phyloP scores from a whole-genome alignment of 2,797 vertebrate species.

The Anniella stebbinsi region DNA sequence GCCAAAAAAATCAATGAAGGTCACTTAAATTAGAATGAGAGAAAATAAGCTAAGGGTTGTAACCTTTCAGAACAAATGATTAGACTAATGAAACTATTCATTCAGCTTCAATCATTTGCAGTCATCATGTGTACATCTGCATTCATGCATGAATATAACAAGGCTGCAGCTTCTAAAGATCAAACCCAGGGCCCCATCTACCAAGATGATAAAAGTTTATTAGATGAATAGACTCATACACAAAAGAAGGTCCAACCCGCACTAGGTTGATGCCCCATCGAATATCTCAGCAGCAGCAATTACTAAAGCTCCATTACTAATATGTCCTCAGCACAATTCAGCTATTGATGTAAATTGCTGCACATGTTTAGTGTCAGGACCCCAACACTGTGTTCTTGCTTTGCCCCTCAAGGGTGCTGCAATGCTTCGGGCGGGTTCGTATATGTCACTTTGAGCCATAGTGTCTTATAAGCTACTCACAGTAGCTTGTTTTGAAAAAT shows the following conservation, averaged over 20 bases:
- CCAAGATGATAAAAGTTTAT: not conserved
- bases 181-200: not conserved
- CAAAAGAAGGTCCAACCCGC: not conserved
- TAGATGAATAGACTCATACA: not conserved
- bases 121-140: not conserved
- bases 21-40: not conserved
- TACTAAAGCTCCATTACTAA: not conserved
- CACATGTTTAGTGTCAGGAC: too few species aligned
- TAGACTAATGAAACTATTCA: not conserved
- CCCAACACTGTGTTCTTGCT: too few species aligned
- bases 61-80: not conserved
- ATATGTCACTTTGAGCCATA: too few species aligned
- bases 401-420: too few species aligned
- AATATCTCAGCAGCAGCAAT: not conserved
- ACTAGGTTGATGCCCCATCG: not conserved
- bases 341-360: too few species aligned
- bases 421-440: too few species aligned
- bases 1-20: not conserved
- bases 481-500: too few species aligned
- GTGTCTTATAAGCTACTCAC: too few species aligned
- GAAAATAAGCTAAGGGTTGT: not conserved
- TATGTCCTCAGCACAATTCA: too few species aligned
- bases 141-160: not conserved
- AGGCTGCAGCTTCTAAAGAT: not conserved
- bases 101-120: not conserved